A percentile compares a stretch with the other conserved stretches of the same genome.
These are phyloP conservation scores for Pristionchus fissidentatus DNA, from an alignment of 2,888 invertebrate genomes.

Conservation along the genomic window DNA sequence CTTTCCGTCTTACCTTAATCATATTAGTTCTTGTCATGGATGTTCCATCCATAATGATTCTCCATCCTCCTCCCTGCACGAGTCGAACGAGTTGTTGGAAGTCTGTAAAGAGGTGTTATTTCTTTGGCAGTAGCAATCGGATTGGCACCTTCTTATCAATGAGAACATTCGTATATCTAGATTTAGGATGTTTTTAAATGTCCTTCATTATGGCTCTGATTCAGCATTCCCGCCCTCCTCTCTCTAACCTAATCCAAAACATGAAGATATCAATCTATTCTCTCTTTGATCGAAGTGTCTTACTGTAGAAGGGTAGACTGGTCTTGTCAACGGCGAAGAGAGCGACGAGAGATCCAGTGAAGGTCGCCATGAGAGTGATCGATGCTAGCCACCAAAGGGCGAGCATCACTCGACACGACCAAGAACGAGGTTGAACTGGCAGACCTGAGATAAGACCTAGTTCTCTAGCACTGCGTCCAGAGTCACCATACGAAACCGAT, in stretches of 20 bases:
- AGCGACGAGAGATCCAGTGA: slow-evolving; percentile 72
- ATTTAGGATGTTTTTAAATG: no score
- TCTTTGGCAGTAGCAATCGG: no score
- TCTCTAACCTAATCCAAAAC: no score
- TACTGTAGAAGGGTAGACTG: slow-evolving; percentile 66
- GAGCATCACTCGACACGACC: slow-evolving; percentile 69
- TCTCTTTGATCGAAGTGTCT: neutral
- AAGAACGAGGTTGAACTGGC: slow-evolving; percentile 66
- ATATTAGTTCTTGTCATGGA: slow-evolving; percentile 64
- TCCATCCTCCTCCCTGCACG: slow-evolving; percentile 61
- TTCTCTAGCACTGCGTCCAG: neutral
- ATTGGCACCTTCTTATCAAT: neutral
- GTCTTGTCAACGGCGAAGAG: slow-evolving; percentile 71
- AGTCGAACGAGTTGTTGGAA: slow-evolving; percentile 62
- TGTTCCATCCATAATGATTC: slow-evolving; percentile 65
- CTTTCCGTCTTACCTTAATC: slow-evolving; percentile 56
- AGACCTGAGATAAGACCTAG: slow-evolving; percentile 58
- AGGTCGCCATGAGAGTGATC: slow-evolving; percentile 70
- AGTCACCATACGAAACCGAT: neutral
- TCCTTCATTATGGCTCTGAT: no score
- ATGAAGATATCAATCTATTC: neutral
- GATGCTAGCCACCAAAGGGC: slow-evolving; percentile 71
- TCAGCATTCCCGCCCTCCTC: neutral
- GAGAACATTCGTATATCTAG: neutral
- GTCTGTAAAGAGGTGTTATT: slow-evolving; percentile 51